phyloP scores from a whole-genome alignment of 2,113 vertebrate species.

The Aegithalos caudatus region DNA sequence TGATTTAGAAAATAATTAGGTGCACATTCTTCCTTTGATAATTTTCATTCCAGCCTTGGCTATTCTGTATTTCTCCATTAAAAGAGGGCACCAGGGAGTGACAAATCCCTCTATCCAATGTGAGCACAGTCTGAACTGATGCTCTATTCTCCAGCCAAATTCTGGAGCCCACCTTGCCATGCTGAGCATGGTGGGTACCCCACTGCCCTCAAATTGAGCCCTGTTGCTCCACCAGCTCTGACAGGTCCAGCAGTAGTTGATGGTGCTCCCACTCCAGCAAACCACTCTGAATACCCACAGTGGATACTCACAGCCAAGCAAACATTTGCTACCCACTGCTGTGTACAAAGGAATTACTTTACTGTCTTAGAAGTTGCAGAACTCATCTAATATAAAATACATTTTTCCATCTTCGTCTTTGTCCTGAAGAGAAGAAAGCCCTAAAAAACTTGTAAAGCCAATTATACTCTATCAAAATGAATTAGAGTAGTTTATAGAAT shows the following conservation, averaged over 20 bases:
- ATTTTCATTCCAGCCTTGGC: neutral
- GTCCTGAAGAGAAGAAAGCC: slow-evolving; percentile 24
- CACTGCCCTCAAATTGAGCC: neutral
- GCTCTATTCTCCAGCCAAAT: neutral
- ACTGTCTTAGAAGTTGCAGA: neutral
- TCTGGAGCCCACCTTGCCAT: neutral
- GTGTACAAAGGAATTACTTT: neutral
- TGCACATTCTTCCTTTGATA: neutral
- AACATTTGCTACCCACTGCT: neutral
- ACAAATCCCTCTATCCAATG: neutral
- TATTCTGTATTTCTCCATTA: neutral
- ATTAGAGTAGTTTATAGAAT: slow-evolving; percentile 44
- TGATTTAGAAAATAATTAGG: neutral
- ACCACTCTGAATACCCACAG: neutral
- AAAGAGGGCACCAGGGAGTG: neutral
- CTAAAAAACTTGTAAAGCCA: slow-evolving; percentile 38
- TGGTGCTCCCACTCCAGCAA: neutral
- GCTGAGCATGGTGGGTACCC: neutral
- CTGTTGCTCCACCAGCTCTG: accelerated
- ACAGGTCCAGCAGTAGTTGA: neutral
- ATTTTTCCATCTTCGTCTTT: neutral
- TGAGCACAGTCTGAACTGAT: neutral
- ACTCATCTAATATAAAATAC: neutral
- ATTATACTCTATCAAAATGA: slow-evolving; percentile 58
- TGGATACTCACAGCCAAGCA: neutral